phyloP scores from a whole-genome alignment of 2,888 invertebrate genomes.

The Oscheius onirici region DNA sequence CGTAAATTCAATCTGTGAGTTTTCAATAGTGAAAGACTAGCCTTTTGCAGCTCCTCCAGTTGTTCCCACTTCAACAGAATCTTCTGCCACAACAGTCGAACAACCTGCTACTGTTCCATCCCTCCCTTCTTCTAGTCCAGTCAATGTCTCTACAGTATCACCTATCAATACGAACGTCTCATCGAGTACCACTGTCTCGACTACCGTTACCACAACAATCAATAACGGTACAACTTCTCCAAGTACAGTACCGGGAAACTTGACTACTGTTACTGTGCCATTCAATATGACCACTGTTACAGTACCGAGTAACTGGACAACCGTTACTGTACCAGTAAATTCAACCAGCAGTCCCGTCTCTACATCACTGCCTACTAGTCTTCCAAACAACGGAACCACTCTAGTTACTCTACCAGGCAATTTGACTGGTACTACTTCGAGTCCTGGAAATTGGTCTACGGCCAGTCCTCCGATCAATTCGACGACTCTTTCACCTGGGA shows the following conservation, averaged over 20 bases:
- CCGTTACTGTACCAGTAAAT: no score
- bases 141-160: not conserved
- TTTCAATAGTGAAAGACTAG: not conserved
- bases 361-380: no score
- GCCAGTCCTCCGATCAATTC: no score
- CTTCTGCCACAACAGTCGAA: not conserved
- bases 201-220: not conserved
- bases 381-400: not conserved
- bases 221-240: not conserved
- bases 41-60: slow-evolving; percentile 2
- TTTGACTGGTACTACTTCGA: not conserved
- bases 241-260: not conserved
- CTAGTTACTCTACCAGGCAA: not conserved
- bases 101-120: not conserved
- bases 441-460: not conserved
- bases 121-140: not conserved
- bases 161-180: no score
- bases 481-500: not conserved
- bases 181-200: not conserved
- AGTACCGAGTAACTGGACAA: no score
- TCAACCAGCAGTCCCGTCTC: no score
- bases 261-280: no score
- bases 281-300: no score
- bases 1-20: not conserved
- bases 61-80: not conserved